These are phyloP conservation scores for Wasmannia auropunctata DNA, from an alignment of 1,140 invertebrate species.

Conservation along the genomic window DNA sequence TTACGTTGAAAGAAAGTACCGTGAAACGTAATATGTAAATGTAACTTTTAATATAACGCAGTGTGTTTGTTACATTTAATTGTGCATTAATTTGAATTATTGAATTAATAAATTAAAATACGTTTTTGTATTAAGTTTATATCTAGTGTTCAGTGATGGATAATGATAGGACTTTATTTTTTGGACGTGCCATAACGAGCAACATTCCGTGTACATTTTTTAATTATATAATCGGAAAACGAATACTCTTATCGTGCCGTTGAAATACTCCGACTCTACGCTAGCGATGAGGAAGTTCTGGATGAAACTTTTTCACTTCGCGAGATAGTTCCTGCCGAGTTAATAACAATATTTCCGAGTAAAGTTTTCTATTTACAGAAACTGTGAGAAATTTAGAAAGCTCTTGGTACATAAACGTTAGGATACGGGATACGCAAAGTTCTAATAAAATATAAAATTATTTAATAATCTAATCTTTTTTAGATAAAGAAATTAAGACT, in stretches of 20 bases:
- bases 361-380: conserved; percentile 66
- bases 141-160: not conserved
- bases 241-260: conserved; percentile 53
- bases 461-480: conserved; percentile 23
- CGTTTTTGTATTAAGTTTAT: not conserved
- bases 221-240: conserved; percentile 53
- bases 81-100: not conserved
- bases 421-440: not conserved
- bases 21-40: not conserved
- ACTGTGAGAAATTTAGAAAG: conserved; percentile 51
- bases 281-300: conserved; percentile 57
- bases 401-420: conserved; percentile 41
- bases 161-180: conserved; percentile 11
- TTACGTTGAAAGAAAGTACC: not conserved
- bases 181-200: not conserved
- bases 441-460: conserved; percentile 1
- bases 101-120: not conserved
- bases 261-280: conserved; percentile 36
- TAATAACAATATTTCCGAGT: conserved; percentile 62
- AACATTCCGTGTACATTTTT: conserved; percentile 7
- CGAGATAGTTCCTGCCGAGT: conserved; percentile 62
- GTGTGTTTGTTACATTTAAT: not conserved
- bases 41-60: not conserved
- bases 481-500: not conserved
- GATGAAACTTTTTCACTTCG: conserved; percentile 61